These are phyloP conservation scores for Pseudochromis fuscus DNA, from an alignment of 2,797 vertebrate species.

Conservation along the genomic window DNA sequence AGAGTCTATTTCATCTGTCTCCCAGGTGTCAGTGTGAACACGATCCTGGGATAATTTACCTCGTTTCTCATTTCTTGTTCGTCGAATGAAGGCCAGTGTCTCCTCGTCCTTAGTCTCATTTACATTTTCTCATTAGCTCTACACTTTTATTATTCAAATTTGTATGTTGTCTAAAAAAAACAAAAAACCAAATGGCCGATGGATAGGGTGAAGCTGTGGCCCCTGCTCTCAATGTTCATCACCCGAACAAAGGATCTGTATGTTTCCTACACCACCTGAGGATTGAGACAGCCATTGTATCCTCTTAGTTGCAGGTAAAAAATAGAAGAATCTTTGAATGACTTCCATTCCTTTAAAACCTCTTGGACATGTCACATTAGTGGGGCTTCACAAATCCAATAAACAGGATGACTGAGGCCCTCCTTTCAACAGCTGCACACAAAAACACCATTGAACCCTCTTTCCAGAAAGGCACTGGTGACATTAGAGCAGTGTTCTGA, in stretches of 20 bases:
- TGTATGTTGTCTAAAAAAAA: conserved; percentile 59
- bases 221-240: conserved; percentile 61
- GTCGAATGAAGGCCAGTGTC: conserved; percentile 70
- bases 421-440: conserved; percentile 35
- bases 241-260: conserved; percentile 62
- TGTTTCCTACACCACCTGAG: conserved; percentile 58
- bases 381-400: conserved; percentile 34
- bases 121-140: conserved; percentile 84
- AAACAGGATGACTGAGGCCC: conserved; percentile 35
- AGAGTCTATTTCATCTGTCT: conserved; percentile 63
- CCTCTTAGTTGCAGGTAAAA: conserved; percentile 5
- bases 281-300: conserved; percentile 43
- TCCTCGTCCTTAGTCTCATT: conserved; percentile 68
- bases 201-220: conserved; percentile 31
- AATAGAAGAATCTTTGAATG: conserved; percentile 17
- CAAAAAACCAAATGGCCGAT: conserved; percentile 6
- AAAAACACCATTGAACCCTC: conserved; percentile 49
- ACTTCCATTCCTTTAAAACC: conserved; percentile 27
- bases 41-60: conserved; percentile 66
- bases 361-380: conserved; percentile 28
- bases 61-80: conserved; percentile 65
- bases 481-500: conserved; percentile 31
- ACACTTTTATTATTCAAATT: conserved; percentile 85
- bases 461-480: conserved; percentile 25
- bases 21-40: conserved; percentile 77